A percentile compares a stretch with the other conserved stretches of the same genome.
These are phyloP conservation scores for Nezara viridula DNA, from an alignment of 2,888 invertebrate species.

Conservation along the genomic window DNA sequence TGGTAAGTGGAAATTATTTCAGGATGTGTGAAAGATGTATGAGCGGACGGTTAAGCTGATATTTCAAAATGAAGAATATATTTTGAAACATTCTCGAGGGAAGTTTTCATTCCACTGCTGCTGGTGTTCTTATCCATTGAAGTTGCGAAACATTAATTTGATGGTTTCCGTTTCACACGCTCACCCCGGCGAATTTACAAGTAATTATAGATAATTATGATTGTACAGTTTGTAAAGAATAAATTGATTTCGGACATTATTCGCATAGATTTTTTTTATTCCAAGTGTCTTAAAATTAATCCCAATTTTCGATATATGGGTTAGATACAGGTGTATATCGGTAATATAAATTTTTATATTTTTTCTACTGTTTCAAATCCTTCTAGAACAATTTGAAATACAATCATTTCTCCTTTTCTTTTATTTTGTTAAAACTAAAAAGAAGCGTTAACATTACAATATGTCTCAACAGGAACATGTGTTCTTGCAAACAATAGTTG, in stretches of 20 bases:
- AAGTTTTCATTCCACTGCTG: neutral
- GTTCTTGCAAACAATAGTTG: too few relatives aligned
- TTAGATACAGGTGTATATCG: too few relatives aligned
- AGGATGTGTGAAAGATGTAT: neutral
- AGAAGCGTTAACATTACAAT: too few relatives aligned
- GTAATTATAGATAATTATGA: neutral
- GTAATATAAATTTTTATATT: too few relatives aligned
- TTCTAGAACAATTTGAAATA: too few relatives aligned
- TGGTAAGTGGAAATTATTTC: slow-evolving; percentile 59
- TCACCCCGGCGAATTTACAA: neutral
- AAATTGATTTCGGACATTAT: neutral
- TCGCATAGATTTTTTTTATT: too few relatives aligned
- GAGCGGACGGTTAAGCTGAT: neutral
- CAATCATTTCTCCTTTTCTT: too few relatives aligned
- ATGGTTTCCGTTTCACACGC: neutral
- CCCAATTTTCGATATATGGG: too few relatives aligned
- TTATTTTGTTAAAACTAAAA: too few relatives aligned
- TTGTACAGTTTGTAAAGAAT: neutral
- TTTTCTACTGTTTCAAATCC: too few relatives aligned
- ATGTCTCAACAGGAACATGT: too few relatives aligned
- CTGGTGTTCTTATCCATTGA: neutral
- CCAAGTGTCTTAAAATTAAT: too few relatives aligned
- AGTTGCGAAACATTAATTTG: neutral
- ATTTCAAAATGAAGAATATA: neutral
- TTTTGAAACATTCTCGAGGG: neutral